phyloP scores from a whole-genome alignment of 2,888 invertebrate genomes.

The Cheilosia soror region DNA sequence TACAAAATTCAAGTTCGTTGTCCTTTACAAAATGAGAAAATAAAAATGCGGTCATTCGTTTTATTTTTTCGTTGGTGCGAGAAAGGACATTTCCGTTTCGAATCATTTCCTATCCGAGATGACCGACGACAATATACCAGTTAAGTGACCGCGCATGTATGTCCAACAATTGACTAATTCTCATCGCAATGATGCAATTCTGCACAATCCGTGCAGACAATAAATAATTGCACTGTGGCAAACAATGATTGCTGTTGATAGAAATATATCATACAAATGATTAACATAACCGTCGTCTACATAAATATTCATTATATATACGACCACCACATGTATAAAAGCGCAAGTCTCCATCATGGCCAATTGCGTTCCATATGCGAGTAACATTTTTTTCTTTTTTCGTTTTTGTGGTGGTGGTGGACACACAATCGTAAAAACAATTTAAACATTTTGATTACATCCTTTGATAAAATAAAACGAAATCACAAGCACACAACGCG shows the following conservation, averaged over 20 bases:
- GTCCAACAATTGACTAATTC: conserved; percentile 54
- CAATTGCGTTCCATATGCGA: conserved; percentile 30
- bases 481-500: conserved; percentile 52
- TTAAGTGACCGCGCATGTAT: conserved; percentile 64
- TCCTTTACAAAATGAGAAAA: conserved; percentile 39
- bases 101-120: conserved; percentile 39
- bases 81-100: conserved; percentile 73
- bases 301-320: neutral
- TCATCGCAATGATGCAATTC: conserved; percentile 34
- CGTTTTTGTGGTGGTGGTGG: conserved; percentile 34
- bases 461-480: conserved; percentile 66
- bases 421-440: conserved; percentile 68
- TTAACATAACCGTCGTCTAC: conserved; percentile 62
- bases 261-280: conserved; percentile 74
- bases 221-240: conserved; percentile 70
- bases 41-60: conserved; percentile 15
- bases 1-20: conserved; percentile 60
- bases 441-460: conserved; percentile 74
- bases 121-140: conserved; percentile 17
- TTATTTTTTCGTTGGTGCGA: neutral
- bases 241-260: conserved; percentile 74
- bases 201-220: conserved; percentile 61
- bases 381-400: conserved; percentile 2
- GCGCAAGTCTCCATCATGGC: conserved; percentile 27
- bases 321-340: neutral